A percentile compares a stretch with the other conserved stretches of the same genome.
These are phyloP conservation scores for Echiichthys vipera DNA, from an alignment of 2,797 vertebrate genomes.

Conservation along the genomic window DNA sequence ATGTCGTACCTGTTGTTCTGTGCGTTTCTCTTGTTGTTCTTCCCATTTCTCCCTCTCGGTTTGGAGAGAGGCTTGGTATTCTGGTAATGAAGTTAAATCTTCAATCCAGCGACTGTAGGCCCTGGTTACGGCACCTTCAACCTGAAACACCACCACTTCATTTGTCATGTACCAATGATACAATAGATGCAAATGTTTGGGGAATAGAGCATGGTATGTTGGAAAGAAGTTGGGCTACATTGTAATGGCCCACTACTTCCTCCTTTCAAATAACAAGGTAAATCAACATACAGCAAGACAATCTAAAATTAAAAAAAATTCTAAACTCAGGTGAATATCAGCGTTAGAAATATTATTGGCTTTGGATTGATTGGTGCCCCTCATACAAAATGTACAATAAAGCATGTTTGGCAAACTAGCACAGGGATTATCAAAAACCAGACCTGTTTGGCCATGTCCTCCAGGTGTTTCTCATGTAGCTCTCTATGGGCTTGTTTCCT, in stretches of 20 bases:
- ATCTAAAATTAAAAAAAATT: not conserved
- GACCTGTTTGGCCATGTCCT: slow-evolving; percentile 85
- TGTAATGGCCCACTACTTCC: not conserved
- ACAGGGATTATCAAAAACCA: not conserved
- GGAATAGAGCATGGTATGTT: not conserved
- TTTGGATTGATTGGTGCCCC: not conserved
- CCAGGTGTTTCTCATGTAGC: slow-evolving; percentile 83
- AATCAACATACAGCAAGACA: not conserved
- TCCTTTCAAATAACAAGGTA: not conserved
- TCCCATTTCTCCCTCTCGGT: slow-evolving; percentile 88
- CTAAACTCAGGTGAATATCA: not conserved
- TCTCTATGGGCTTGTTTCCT: slow-evolving; percentile 81
- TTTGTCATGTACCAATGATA: not conserved
- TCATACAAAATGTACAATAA: not conserved
- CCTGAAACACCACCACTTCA: slow-evolving; percentile 73
- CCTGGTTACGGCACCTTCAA: slow-evolving; percentile 90
- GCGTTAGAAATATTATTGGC: not conserved
- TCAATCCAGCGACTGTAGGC: slow-evolving; percentile 89
- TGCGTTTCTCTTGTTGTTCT: slow-evolving; percentile 75
- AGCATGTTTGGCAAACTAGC: not conserved
- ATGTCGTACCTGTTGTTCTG: slow-evolving; percentile 82
- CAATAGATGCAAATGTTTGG: not conserved
- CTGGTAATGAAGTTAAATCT: slow-evolving; percentile 88
- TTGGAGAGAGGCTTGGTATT: slow-evolving; percentile 88
- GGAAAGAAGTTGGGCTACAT: not conserved